phyloP scores from a whole-genome alignment of 2,113 vertebrate species.

The Tupaia tana region DNA sequence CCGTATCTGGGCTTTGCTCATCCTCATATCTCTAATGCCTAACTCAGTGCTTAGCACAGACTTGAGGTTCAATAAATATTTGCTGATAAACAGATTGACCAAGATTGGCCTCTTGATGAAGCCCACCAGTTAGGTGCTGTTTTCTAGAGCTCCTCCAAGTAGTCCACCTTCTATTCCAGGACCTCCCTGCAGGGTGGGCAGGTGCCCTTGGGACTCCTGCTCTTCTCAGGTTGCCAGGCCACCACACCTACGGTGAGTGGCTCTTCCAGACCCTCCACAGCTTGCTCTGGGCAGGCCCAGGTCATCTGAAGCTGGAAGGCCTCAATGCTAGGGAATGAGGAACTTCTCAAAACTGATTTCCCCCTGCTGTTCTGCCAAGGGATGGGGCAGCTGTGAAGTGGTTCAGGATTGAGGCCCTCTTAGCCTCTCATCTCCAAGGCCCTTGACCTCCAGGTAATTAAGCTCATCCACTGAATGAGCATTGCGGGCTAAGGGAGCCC shows the following conservation, averaged over 20 bases:
- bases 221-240: not conserved
- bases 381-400: not conserved
- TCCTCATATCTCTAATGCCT: not conserved
- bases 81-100: not conserved
- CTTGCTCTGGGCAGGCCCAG: not conserved
- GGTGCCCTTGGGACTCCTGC: not conserved
- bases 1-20: not conserved
- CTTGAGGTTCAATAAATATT: not conserved
- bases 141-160: not conserved
- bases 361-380: not conserved
- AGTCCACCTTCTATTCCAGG: not conserved
- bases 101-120: not conserved
- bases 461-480: not conserved
- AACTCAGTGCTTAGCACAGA: not conserved
- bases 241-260: not conserved
- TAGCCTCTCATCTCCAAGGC: constrained; percentile 36
- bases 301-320: not conserved
- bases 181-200: not conserved
- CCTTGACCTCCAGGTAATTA: constrained; percentile 12
- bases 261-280: not conserved
- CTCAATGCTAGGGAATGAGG: not conserved
- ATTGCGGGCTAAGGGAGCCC: not conserved
- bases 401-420: not conserved
- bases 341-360: not conserved
- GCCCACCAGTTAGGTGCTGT: not conserved